These are phyloP conservation scores for Sylvilagus bachmani DNA, from an alignment of 2,113 vertebrate genomes.

Conservation along the genomic window DNA sequence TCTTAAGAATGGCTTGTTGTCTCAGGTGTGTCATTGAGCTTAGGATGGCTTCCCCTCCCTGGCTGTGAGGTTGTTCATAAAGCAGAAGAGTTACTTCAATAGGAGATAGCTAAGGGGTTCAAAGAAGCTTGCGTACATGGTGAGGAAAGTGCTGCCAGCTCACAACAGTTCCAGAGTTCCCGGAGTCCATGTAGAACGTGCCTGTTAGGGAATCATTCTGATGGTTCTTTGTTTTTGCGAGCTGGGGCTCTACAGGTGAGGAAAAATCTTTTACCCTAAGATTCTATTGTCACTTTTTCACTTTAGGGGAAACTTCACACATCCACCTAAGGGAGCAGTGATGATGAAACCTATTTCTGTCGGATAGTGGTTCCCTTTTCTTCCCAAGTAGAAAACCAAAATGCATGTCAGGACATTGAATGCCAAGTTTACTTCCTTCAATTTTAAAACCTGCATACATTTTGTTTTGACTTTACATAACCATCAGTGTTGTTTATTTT, in stretches of 20 bases:
- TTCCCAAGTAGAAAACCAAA: constrained; percentile 47
- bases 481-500: constrained; percentile 6
- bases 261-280: neutral
- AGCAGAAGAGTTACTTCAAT: neutral
- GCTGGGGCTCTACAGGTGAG: neutral
- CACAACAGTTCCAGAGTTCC: constrained; percentile 7
- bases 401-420: neutral
- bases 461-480: constrained; percentile 39
- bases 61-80: neutral
- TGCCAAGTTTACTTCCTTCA: neutral
- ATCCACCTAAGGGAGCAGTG: neutral
- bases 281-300: constrained; percentile 3
- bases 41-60: neutral
- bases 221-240: constrained; percentile 15
- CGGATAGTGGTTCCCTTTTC: constrained; percentile 51
- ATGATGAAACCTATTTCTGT: constrained; percentile 73
- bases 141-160: neutral
- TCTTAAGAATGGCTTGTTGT: neutral
- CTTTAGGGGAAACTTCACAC: neutral
- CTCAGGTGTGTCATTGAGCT: neutral
- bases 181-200: neutral
- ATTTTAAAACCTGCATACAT: constrained; percentile 11
- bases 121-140: neutral
- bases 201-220: neutral
- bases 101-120: neutral